Conservation (phyloP, 1,140 invertebrate genomes). For the Drosophila miranda region DNA sequence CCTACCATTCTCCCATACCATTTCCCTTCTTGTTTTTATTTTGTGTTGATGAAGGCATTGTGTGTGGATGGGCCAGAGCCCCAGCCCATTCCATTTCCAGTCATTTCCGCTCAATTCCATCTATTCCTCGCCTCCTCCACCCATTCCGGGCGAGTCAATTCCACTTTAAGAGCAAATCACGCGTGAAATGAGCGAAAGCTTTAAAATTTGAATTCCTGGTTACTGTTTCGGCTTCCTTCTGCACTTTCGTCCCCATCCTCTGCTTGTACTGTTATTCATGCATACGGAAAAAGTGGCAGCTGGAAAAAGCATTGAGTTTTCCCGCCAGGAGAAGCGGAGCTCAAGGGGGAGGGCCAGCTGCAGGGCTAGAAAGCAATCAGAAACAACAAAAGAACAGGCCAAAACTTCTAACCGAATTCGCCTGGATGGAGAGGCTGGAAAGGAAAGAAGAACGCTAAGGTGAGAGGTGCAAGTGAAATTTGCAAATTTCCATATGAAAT, state of each 20-base stretch:
- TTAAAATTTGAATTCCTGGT: constrained; percentile 37
- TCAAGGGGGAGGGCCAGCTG: constrained; percentile 17
- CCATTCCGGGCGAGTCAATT: constrained; percentile 14
- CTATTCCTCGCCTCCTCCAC: background rate
- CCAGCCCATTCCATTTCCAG: constrained; percentile 3
- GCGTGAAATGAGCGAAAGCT: constrained; percentile 39
- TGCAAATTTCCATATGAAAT: constrained; percentile 26
- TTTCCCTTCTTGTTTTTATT: too few species aligned
- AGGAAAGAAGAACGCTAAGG: too few species aligned
- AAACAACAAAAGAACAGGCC: constrained; percentile 44
- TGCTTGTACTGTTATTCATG: constrained; percentile 32
- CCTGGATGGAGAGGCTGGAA: too few species aligned
- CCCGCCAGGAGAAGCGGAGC: constrained; percentile 1
- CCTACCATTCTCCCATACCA: too few species aligned
- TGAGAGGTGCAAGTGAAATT: constrained; percentile 16
- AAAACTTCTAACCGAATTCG: constrained; percentile 24
- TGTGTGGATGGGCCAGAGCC: constrained; percentile 18
- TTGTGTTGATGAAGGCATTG: constrained; percentile 64
- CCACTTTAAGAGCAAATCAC: constrained; percentile 44
- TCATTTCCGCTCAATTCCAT: background rate
- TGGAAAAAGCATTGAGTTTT: constrained; percentile 42
- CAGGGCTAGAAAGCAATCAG: constrained; percentile 49
- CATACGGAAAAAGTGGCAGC: constrained; percentile 45
- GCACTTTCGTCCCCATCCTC: too few species aligned
- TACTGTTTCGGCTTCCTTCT: background rate